Evolutionary conservation across 2,797 vertebrate species (phyloP).

Genomic region (Momotus momota): DNA sequence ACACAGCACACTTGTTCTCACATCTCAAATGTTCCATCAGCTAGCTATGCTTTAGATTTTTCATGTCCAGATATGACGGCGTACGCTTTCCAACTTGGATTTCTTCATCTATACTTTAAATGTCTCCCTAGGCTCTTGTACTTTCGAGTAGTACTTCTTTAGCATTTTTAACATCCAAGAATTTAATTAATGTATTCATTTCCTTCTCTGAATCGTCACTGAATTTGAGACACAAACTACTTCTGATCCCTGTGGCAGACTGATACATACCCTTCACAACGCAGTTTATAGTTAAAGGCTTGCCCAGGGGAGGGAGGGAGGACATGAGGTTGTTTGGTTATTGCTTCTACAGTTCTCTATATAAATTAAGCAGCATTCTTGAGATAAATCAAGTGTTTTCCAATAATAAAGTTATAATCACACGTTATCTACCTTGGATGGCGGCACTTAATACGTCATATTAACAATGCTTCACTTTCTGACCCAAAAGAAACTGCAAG

Average conservation of each 20-base stretch:
- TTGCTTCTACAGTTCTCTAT: background rate
- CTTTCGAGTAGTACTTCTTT: background rate
- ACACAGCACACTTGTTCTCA: background rate
- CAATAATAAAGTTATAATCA: background rate
- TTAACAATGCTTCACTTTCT: background rate
- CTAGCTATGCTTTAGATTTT: background rate
- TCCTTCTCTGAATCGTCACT: background rate
- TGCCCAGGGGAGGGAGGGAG: background rate
- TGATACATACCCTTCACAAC: background rate
- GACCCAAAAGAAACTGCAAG: background rate
- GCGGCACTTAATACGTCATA: background rate
- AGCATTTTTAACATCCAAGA: background rate
- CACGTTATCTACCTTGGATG: background rate
- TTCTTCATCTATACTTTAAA: background rate
- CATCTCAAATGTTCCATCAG: accelerated
- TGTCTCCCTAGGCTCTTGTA: background rate
- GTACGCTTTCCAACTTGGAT: background rate
- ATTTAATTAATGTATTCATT: background rate
- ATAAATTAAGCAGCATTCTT: background rate
- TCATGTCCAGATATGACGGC: background rate
- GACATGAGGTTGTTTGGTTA: background rate
- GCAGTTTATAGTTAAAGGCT: background rate
- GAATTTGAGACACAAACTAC: background rate
- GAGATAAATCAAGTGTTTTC: conserved; percentile 10
- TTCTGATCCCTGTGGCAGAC: background rate